These are phyloP conservation scores for Drosophila orosa DNA, from an alignment of 1,140 invertebrate species.

Conservation along the genomic window DNA sequence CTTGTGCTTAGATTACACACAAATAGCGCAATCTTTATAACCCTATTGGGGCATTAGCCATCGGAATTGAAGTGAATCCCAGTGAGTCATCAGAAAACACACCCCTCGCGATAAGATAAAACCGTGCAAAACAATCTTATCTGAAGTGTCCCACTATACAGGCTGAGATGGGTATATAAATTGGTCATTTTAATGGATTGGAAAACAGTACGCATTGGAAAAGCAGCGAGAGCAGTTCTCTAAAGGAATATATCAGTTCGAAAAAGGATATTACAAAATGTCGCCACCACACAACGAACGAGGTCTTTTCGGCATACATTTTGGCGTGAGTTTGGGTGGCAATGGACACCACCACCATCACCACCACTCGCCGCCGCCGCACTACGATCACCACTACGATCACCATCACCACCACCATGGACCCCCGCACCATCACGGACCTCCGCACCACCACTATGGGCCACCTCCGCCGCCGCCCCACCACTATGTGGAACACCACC, in stretches of 20 bases:
- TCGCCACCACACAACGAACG: slow-evolving; percentile 62
- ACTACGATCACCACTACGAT: slow-evolving; percentile 48
- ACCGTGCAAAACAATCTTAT: slow-evolving; percentile 39
- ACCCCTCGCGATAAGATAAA: slow-evolving; percentile 55
- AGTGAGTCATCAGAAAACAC: slow-evolving; percentile 23
- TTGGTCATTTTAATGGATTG: slow-evolving; percentile 27
- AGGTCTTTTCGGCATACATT: slow-evolving; percentile 66
- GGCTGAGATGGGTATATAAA: slow-evolving; percentile 44
- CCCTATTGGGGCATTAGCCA: slow-evolving; percentile 36
- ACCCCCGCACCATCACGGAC: slow-evolving; percentile 34
- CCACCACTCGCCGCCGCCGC: slow-evolving; percentile 38
- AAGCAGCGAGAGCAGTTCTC: slow-evolving; percentile 35
- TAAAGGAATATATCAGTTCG: slow-evolving; percentile 26
- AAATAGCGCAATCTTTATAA: slow-evolving; percentile 22
- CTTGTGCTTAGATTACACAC: slow-evolving; percentile 3
- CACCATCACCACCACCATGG: slow-evolving; percentile 57
- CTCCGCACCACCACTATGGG: slow-evolving; percentile 55
- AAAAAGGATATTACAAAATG: slow-evolving; percentile 37
- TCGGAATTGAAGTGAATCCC: slow-evolving; percentile 33
- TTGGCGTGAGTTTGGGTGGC: slow-evolving; percentile 55
- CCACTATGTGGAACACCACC: slow-evolving; percentile 26
- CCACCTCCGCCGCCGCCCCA: slow-evolving; percentile 28
- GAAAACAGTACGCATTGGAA: slow-evolving; percentile 40
- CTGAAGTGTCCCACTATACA: slow-evolving; percentile 7
- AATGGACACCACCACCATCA: slow-evolving; percentile 39